Conservation (phyloP, 2,113 vertebrate genomes). For the Bombycilla garrulus region DNA sequence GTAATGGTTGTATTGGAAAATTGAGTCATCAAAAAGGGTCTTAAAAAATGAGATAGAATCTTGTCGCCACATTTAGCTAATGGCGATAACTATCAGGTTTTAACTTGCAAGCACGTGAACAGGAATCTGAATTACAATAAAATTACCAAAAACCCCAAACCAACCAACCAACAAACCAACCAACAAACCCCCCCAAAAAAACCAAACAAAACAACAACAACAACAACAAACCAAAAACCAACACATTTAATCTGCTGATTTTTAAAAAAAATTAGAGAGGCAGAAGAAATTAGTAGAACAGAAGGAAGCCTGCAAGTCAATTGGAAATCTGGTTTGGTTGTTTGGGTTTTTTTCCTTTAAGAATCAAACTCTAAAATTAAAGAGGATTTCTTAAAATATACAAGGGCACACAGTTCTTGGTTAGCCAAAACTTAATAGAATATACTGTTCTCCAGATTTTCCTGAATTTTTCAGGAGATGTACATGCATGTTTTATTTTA, state of each 20-base stretch:
- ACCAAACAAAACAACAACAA: fast-evolving
- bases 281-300: neutral
- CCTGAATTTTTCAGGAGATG: neutral
- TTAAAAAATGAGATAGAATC: neutral
- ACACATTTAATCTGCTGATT: fast-evolving
- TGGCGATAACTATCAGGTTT: neutral
- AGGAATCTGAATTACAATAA: neutral
- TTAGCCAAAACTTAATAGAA: neutral
- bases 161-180: neutral
- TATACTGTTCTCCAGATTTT: neutral
- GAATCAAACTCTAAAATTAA: neutral
- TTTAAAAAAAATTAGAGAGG: neutral
- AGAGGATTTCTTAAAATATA: neutral
- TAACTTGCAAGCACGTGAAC: neutral
- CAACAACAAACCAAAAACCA: fast-evolving
- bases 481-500: neutral
- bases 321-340: neutral
- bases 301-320: neutral
- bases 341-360: neutral
- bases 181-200: no score
- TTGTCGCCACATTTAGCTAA: neutral
- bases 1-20: neutral
- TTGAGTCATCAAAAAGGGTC: neutral
- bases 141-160: neutral
- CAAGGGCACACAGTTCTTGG: fast-evolving